Conservation (phyloP, 2,113 vertebrate genomes). For the Herpetotheres cachinnans region DNA sequence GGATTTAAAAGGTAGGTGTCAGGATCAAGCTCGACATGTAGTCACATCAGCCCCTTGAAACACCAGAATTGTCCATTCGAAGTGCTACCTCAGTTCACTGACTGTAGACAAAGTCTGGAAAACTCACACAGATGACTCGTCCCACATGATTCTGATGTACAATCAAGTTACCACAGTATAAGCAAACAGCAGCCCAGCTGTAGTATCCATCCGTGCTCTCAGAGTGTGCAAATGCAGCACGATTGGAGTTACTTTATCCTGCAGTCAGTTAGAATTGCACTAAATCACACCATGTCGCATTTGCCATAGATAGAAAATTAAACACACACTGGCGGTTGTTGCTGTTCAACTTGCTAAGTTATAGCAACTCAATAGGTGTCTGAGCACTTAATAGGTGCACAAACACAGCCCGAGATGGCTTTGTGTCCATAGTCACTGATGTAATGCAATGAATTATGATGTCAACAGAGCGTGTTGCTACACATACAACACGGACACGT, state of each 20-base stretch:
- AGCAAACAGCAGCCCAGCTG: not conserved
- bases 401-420: not conserved
- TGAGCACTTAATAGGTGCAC: not conserved
- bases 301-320: not conserved
- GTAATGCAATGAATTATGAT: not conserved
- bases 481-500: fast-evolving
- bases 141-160: not conserved
- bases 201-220: fast-evolving
- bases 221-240: not conserved
- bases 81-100: not conserved
- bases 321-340: fast-evolving
- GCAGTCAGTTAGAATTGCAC: not conserved
- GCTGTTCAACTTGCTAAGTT: not conserved
- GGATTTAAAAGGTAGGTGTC: not conserved
- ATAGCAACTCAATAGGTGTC: not conserved
- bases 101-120: not conserved
- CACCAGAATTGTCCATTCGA: not conserved
- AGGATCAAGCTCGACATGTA: not conserved
- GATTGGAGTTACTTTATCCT: not conserved
- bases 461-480: fast-evolving
- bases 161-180: not conserved
- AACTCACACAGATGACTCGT: not conserved
- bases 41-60: not conserved
- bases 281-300: not conserved
- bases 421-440: not conserved